Evolutionary conservation across 2,797 vertebrate species (phyloP).

Genomic region (Monodelphis domestica): DNA sequence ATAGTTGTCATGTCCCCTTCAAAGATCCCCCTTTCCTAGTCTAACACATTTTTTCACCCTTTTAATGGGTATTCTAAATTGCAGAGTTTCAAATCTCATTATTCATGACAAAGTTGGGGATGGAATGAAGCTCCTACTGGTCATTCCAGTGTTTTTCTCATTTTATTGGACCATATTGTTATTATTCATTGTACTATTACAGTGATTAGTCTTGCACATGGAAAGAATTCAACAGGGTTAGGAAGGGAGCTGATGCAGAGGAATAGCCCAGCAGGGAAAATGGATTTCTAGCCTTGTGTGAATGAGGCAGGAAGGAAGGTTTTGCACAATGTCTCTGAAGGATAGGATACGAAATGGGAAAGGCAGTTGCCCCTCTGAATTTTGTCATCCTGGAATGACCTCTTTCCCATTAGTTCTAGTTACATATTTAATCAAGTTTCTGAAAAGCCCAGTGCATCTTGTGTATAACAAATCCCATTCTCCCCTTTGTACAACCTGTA

Average conservation of each 20-base stretch:
- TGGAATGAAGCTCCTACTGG: not conserved
- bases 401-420: not conserved
- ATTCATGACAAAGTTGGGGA: not conserved
- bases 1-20: not conserved
- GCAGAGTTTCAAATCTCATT: not conserved
- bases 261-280: not conserved
- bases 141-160: not conserved
- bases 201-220: not conserved
- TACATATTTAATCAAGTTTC: not conserved
- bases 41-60: not conserved
- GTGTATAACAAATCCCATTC: not conserved
- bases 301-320: not conserved
- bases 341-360: not conserved
- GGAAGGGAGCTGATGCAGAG: not conserved
- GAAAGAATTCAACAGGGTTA: not conserved
- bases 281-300: not conserved
- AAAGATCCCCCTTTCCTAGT: not conserved
- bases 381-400: not conserved
- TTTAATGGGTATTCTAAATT: not conserved
- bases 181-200: not conserved
- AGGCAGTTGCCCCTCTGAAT: not conserved
- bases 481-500: not conserved
- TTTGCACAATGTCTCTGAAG: not conserved
- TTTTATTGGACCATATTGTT: not conserved
- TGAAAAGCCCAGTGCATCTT: not conserved